Conservation (phyloP, 2,888 invertebrate species). For the Amiota minor region DNA sequence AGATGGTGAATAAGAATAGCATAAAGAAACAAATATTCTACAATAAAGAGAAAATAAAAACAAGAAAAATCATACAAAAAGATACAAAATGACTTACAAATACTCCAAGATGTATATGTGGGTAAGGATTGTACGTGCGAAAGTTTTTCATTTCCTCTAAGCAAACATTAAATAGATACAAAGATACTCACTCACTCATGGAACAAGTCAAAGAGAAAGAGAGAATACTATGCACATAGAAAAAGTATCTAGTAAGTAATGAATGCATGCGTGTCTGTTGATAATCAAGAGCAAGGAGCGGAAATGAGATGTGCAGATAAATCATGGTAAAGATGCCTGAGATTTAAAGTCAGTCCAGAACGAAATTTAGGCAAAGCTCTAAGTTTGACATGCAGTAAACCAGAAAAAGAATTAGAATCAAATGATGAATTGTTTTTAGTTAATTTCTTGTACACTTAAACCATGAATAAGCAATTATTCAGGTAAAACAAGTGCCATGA, state of each 20-base stretch:
- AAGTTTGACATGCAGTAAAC: neutral
- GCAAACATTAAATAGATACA: conserved; percentile 62
- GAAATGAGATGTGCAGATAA: conserved; percentile 61
- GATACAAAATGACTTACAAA: conserved; percentile 28
- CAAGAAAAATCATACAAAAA: conserved; percentile 32
- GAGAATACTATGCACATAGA: no score
- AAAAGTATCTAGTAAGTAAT: conserved; percentile 10
- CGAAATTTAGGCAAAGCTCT: no score
- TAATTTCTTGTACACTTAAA: neutral
- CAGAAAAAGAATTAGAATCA: neutral
- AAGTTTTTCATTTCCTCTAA: conserved; percentile 67
- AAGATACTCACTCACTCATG: conserved; percentile 11
- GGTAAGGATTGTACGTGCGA: conserved; percentile 65
- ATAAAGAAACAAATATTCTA: conserved; percentile 12
- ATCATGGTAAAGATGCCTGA: conserved; percentile 49
- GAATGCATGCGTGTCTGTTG: conserved; percentile 45
- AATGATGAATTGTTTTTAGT: neutral
- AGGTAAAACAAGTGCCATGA: neutral
- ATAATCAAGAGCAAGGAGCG: conserved; percentile 53
- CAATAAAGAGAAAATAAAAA: conserved; percentile 27
- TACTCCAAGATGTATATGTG: conserved; percentile 50
- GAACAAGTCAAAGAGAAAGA: neutral
- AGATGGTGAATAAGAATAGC: conserved; percentile 23
- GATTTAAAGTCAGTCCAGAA: conserved; percentile 21
- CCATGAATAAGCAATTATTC: neutral